phyloP scores from a whole-genome alignment of 2,888 invertebrate genomes.

The Diplolepis rosae region DNA sequence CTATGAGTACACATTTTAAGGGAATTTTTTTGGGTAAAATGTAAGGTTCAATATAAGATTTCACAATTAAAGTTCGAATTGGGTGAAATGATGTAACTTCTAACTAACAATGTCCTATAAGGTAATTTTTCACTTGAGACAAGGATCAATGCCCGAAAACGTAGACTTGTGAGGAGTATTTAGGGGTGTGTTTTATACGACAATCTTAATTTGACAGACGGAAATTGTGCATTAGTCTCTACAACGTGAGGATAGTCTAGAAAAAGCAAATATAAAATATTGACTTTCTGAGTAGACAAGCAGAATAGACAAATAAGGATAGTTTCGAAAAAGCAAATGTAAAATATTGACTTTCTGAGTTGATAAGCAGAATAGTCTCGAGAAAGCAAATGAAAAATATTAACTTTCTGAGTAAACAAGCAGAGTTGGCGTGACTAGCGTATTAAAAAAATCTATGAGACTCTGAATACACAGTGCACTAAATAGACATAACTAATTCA shows the following conservation, averaged over 20 bases:
- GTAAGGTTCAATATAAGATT: not conserved
- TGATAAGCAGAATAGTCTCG: slow-evolving; percentile 30
- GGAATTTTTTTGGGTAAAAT: not conserved
- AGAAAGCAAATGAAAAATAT: slow-evolving; percentile 56
- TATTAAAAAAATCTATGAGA: slow-evolving; percentile 32
- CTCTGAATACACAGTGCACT: no score
- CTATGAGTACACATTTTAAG: no score
- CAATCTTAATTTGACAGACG: slow-evolving; percentile 60
- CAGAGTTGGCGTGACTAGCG: slow-evolving; percentile 50
- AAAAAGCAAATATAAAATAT: slow-evolving; percentile 56
- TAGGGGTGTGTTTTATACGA: slow-evolving; percentile 55
- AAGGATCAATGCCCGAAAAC: not conserved
- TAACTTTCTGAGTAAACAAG: slow-evolving; percentile 44
- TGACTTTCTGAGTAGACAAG: slow-evolving; percentile 44
- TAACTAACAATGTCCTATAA: slow-evolving; percentile 51
- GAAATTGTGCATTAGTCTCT: slow-evolving; percentile 61
- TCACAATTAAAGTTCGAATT: not conserved
- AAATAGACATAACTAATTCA: no score
- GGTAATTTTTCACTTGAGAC: slow-evolving; percentile 48
- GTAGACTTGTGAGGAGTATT: slow-evolving; percentile 14
- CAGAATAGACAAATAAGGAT: slow-evolving; percentile 27
- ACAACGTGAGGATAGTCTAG: slow-evolving; percentile 10
- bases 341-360: slow-evolving; percentile 59
- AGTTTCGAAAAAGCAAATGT: slow-evolving; percentile 45
- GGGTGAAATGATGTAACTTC: not conserved